Percentiles rank a stretch among this genome's conserved stretches.
These are phyloP conservation scores for Prionchulus punctatus DNA, from an alignment of 2,888 invertebrate genomes.

Conservation along the genomic window DNA sequence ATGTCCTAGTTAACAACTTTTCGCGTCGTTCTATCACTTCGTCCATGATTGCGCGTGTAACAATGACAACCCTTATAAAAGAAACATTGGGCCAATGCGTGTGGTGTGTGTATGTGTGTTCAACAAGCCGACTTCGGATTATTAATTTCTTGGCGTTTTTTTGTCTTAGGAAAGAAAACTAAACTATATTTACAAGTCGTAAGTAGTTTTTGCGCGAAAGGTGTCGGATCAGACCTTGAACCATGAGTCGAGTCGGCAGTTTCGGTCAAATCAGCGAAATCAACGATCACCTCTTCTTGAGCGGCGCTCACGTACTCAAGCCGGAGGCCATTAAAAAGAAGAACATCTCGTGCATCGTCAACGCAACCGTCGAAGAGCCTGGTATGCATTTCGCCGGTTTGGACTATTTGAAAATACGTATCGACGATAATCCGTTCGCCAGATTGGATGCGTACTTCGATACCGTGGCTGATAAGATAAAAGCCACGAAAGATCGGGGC, in stretches of 20 bases:
- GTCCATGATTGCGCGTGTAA: too few species aligned
- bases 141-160: too few species aligned
- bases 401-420: conserved; percentile 52
- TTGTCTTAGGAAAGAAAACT: too few species aligned
- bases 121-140: too few species aligned
- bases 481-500: conserved; percentile 19
- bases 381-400: conserved; percentile 35
- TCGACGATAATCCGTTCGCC: conserved; percentile 55
- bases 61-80: too few species aligned
- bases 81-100: too few species aligned
- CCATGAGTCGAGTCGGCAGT: conserved; percentile 16
- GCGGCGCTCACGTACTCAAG: conserved; percentile 58
- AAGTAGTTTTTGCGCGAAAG: too few species aligned
- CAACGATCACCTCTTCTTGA: conserved; percentile 54
- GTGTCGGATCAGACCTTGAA: too few species aligned
- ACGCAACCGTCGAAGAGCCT: conserved; percentile 65
- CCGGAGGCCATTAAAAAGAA: conserved; percentile 51
- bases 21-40: too few species aligned
- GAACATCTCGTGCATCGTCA: conserved; percentile 56
- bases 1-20: too few species aligned
- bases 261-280: conserved; percentile 45
- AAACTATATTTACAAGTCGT: too few species aligned
- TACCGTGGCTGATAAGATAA: conserved; percentile 26
- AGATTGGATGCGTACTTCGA: conserved; percentile 60
- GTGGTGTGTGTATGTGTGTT: too few species aligned